Evolutionary conservation across 2,888 invertebrate species (phyloP), one percentile per base, ranked within the genome.

Genomic region (Brenthis daphne): DNA sequence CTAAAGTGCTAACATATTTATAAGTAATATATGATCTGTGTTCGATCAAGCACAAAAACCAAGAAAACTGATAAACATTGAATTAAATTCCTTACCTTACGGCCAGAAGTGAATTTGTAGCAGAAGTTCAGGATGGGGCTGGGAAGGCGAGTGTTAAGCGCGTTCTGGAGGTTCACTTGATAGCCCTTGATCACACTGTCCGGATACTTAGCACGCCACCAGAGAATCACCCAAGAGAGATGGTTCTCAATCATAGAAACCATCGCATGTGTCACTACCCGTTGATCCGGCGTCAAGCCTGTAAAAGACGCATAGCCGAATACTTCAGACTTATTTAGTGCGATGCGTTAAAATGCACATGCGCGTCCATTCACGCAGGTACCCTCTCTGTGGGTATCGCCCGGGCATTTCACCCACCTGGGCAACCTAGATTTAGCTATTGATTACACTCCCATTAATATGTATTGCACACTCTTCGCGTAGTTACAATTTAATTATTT

Each of bases 211-310:
- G 97, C 96, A 81, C 98, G 96, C 98, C 98, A 98, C 95, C 97
- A 97, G 86, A 96, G 94, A 71, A 97, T 95, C 79, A 98, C 97
- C 98, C 98, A 98, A 68, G 96, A 95, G 55, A 98, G 95, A 86
- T 98, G 98, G 85, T 98, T 98, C 90, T 98, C 98, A 79, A 98
- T 95, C 98, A 99, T 98, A 74, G 97, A 97, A 83, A 97, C 96
- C 94, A 97, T 97, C 68, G 98, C 98, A 89, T 98, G 97, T 29
- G 98, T 95, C 71, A 97, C 94, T 83, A 96, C 97, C 76, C 96
- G 96, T 87, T 99, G 98, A 83, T 97, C 97, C 76, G 96, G 93
- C 71, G 96, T 96, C 76, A 99, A 94, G 55, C 94, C 96, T 93
- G 80, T 54, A 75, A 79, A 69, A 80, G 53, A 75, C 69, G 77